Evolutionary conservation across 2,113 vertebrate genomes (phyloP).

Genomic region (Mungos mungo): DNA sequence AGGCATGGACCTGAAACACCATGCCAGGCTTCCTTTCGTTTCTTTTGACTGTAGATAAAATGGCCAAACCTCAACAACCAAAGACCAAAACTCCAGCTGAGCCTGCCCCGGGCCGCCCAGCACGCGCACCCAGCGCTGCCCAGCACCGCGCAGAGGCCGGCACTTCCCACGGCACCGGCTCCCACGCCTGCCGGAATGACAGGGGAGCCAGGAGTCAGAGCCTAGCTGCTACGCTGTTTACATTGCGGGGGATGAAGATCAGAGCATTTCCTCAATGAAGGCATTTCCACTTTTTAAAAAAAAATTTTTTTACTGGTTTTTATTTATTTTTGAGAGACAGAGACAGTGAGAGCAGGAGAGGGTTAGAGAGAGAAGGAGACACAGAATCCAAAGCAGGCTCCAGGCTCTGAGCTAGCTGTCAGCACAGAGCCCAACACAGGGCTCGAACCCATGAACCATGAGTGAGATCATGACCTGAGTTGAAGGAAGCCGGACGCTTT

Average conservation of each 20-base stretch:
- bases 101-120: fast-evolving
- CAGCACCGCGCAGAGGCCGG: fast-evolving
- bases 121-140: no score
- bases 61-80: background rate
- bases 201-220: fast-evolving
- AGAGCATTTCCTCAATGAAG: background rate
- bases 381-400: no score
- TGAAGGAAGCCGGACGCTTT: no score
- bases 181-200: fast-evolving
- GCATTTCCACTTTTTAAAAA: background rate
- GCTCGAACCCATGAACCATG: no score
- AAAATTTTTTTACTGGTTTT: no score
- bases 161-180: fast-evolving
- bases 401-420: no score
- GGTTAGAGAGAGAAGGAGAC: no score
- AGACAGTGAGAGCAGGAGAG: no score
- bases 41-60: background rate
- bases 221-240: fast-evolving
- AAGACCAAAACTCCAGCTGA: background rate
- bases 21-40: background rate
- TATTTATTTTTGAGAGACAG: no score
- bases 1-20: no score
- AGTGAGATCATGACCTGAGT: no score
- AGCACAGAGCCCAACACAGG: no score
- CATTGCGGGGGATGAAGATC: background rate